A percentile compares a stretch with the other conserved stretches of the same genome.
Conservation (phyloP, 37 sponge, comb jelly and placozoan genomes). For the Oscarella lobularis region DNA sequence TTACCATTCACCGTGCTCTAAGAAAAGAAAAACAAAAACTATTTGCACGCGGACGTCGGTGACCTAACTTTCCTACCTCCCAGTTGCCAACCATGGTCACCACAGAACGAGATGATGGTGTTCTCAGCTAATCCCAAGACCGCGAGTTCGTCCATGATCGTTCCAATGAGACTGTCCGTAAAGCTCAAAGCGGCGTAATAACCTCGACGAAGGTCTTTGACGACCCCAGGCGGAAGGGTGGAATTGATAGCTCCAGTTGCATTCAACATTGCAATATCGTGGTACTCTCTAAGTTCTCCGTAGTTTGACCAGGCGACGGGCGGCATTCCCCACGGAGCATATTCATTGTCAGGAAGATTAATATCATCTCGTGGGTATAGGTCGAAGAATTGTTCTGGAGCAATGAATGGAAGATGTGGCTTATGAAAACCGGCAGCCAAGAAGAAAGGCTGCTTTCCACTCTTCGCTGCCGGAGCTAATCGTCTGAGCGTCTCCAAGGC, state of each 20-base stretch:
- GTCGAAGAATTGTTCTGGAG: conserved; percentile 17
- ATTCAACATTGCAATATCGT: not conserved
- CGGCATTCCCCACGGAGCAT: conserved; percentile 19
- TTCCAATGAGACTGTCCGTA: conserved; percentile 21
- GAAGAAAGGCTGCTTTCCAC: conserved; percentile 17
- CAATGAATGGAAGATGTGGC: conserved; percentile 31
- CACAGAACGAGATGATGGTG: conserved; percentile 28
- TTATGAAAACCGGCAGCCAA: conserved; percentile 38
- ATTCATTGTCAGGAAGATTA: conserved; percentile 13
- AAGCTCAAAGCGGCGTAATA: conserved; percentile 28
- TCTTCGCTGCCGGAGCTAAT: not conserved
- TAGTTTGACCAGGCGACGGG: conserved; percentile 13
- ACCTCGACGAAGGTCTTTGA: not conserved
- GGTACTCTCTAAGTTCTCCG: not conserved
- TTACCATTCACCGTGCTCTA: conserved; percentile 7
- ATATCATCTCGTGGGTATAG: conserved; percentile 19
- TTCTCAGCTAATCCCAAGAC: conserved; percentile 11
- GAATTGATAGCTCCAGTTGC: not conserved
- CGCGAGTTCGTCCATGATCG: conserved; percentile 15
- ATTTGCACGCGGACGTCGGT: too few relatives aligned
- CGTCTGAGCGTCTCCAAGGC: not conserved
- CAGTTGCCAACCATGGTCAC: conserved; percentile 39
- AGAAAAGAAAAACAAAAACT: too few relatives aligned
- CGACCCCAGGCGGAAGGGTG: not conserved
- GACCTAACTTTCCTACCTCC: too few relatives aligned